Evolutionary conservation across 2,113 vertebrate species (phyloP), one percentile per base, ranked within the genome.

Genomic region (Gambusia holbrooki): DNA sequence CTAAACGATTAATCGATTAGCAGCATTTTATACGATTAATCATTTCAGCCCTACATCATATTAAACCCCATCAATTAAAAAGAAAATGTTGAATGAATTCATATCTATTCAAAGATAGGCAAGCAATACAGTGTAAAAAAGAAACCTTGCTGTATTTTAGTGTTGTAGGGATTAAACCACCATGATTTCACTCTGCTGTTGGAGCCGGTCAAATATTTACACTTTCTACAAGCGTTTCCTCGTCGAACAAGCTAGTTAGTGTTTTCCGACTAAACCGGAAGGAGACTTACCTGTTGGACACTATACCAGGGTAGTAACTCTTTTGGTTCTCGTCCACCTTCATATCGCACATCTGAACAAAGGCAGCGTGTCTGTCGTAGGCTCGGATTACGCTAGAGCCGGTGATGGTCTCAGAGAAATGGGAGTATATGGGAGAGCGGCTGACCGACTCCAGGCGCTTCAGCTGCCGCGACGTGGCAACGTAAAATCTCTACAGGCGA

Each of bases 391-490:
- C 92, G 15, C 96, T 97, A 65, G 94, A 85, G 67, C 98, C 98
- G 0, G 96, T 96, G 75, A 99, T 76, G 0, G 96, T 97, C 92
- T 99, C 98, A 1, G 96, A 98, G 93, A 99, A 99, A 90, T 99
- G 97, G 13, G 98, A 99, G 92, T 97, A 99, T 82, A 99, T 95
- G 48, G 98, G 98, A 4, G 98, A 99, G 65, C 98, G 95, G 93
- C 96, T 99, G 87, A 98, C 76, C 0, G 98, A 99, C 86, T 99
- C 98, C 93, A 99, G 94, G 0, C 98, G 94, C 92, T 98, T 99
- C 77, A 99, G 94, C 87, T 99, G 98, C 27, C 97, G 95, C 0
- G 98, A 98, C 0, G 98, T 97, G 3, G 97, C 96, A 14, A 97
- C 96, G 0, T 99, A 99, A 95, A 99, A 97, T 54, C 97, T 96